Evolutionary conservation across 2,888 invertebrate genomes (phyloP), one percentile per base, ranked within the genome.

Genomic region (Volucella bombylans): DNA sequence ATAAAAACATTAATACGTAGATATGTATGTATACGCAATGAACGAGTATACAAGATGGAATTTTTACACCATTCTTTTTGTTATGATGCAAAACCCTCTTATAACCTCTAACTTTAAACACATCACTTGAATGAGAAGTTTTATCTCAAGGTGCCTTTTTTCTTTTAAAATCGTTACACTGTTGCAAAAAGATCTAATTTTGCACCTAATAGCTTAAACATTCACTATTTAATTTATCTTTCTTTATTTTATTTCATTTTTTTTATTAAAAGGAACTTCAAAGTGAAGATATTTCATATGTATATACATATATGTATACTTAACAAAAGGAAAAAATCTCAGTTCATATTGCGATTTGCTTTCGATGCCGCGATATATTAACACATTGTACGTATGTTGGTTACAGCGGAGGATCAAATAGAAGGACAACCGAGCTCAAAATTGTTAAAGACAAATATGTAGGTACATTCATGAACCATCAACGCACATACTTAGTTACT

Each of bases 21-120:
- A 62, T 38, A 45, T 4, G 4, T 55, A 31, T 31, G 6, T 6
- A 31, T 31, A 31, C 31, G 6, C 31, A 31, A 31, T 1, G 6
- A 31, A 31, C 31, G 31, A 31, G 31, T 6, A 31, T 31, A 31
- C 6, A 67, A 9, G 50, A 45, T 52, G 23, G 31, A 52, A 64
- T 52, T 74, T 85, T 85, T 76, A 85, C 83, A 80, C 76, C 83
- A 85, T 85, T 76, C 47, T 71, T 77, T 76, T 55, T 72, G 57
- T 71, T 77, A 47, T 80, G 71, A 85, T 76, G 85, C 83, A 80
- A 80, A 80, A 74, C 47, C 61, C 76, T 76, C 81, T 81, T 80
- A 64, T 80, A 80, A 67, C 80, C 76, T 54, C 65, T 49, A 62
- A 80, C 54, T 65, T 45, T 65, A 67, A 76, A 62, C 80, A 80